Evolutionary conservation across 2,888 invertebrate species (phyloP).

Genomic region (Torymus tubicola): DNA sequence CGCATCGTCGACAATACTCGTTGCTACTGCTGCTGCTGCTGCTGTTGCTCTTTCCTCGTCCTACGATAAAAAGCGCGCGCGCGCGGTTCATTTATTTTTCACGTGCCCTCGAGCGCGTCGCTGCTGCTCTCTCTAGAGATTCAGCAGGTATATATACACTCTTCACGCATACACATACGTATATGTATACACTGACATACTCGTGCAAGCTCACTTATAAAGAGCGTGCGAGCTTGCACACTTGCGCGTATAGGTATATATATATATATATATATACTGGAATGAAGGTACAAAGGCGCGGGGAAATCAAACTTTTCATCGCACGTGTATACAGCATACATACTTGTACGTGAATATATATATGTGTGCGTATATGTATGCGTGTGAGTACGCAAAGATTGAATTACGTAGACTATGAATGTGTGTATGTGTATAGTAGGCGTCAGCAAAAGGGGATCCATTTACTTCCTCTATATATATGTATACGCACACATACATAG

Average conservation of each 20-base stretch:
- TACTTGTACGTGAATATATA: not conserved
- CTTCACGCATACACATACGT: not conserved
- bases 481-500: not conserved
- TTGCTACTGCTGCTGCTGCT: too few species aligned
- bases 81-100: slow-evolving; percentile 29
- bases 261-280: slow-evolving; percentile 1
- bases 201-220: not conserved
- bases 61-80: too few species aligned
- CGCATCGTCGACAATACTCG: too few species aligned
- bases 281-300: slow-evolving; percentile 40
- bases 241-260: too few species aligned
- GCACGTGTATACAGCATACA: not conserved
- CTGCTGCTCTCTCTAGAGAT: slow-evolving; percentile 8
- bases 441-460: slow-evolving; percentile 3
- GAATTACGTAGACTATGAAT: slow-evolving; percentile 25
- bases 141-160: not conserved
- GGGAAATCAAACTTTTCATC: slow-evolving; percentile 32
- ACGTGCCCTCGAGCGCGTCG: slow-evolving; percentile 29
- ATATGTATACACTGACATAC: not conserved
- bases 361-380: not conserved
- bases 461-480: slow-evolving; percentile 28
- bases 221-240: too few species aligned
- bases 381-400: not conserved
- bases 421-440: not conserved
- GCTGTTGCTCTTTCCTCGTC: too few species aligned